Conservation (phyloP, 2,888 invertebrate genomes). For the Zygothrica quintamaculata region DNA sequence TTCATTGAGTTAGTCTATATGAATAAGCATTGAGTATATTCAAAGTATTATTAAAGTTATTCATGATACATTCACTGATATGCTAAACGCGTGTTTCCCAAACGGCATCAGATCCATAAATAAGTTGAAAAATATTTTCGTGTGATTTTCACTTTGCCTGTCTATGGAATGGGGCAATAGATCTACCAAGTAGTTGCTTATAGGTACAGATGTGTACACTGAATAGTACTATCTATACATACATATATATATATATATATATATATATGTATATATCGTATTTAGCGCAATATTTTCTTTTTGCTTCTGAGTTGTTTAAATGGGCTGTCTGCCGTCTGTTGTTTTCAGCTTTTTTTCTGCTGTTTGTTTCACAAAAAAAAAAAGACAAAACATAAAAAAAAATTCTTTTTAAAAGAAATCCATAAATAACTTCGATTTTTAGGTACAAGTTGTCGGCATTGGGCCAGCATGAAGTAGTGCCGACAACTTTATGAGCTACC, state of each 20-base stretch:
- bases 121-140: slow-evolving; percentile 50
- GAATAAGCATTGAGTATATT: slow-evolving; percentile 16
- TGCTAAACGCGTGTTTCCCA: slow-evolving; percentile 22
- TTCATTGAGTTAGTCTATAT: too few species aligned
- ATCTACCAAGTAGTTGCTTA: slow-evolving; percentile 27
- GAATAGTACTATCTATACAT: slow-evolving; percentile 27
- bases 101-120: slow-evolving; percentile 22
- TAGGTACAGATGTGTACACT: slow-evolving; percentile 55
- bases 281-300: slow-evolving; percentile 62
- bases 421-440: slow-evolving; percentile 74
- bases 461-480: slow-evolving; percentile 52
- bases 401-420: slow-evolving; percentile 38
- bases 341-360: slow-evolving; percentile 7
- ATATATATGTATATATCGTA: slow-evolving; percentile 48
- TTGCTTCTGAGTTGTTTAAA: slow-evolving; percentile 45
- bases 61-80: slow-evolving; percentile 51
- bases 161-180: slow-evolving; percentile 14
- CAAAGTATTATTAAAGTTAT: slow-evolving; percentile 20
- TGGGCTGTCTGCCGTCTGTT: slow-evolving; percentile 48
- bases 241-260: neutral
- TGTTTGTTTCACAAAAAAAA: slow-evolving; percentile 5
- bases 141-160: slow-evolving; percentile 44
- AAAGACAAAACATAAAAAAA: slow-evolving; percentile 21
- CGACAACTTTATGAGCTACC: slow-evolving; percentile 67
- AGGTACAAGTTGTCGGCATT: slow-evolving; percentile 46